These are phyloP conservation scores for Cichlasoma orientale DNA, from an alignment of 2,797 vertebrate species.

Conservation along the genomic window DNA sequence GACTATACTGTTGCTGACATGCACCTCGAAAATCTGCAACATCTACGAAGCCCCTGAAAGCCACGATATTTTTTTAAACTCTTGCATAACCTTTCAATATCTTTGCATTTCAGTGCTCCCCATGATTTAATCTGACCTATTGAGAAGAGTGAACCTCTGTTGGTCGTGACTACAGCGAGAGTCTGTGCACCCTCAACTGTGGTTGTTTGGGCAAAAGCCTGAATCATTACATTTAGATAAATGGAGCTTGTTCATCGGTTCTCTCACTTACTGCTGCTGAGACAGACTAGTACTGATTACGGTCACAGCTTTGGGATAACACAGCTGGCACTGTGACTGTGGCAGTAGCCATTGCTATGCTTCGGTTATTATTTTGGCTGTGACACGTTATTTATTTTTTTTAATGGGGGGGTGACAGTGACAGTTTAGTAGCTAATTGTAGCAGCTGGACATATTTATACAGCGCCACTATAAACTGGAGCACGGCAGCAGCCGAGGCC, in stretches of 20 bases:
- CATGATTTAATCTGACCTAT: not conserved
- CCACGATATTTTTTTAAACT: not conserved
- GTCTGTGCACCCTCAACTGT: not conserved
- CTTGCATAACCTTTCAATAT: not conserved
- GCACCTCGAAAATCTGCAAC: too few relatives aligned
- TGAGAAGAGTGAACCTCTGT: not conserved
- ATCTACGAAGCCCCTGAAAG: not conserved
- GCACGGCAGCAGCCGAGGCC: not conserved
- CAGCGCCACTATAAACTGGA: not conserved
- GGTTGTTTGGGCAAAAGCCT: not conserved
- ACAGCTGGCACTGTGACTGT: not conserved
- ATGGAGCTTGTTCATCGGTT: not conserved
- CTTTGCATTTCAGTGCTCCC: not conserved
- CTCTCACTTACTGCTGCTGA: not conserved
- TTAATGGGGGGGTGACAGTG: not conserved
- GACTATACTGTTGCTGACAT: too few relatives aligned
- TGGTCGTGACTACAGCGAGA: not conserved
- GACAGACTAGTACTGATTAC: not conserved
- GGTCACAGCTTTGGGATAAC: not conserved
- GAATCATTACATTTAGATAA: not conserved
- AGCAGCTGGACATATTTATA: not conserved
- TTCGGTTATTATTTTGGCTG: not conserved
- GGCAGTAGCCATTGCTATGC: not conserved
- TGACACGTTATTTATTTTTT: accelerated
- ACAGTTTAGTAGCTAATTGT: not conserved